A percentile compares a stretch with the other conserved stretches of the same genome.
Conservation (phyloP, 2,888 invertebrate species). For the Drosophila mettleri region DNA sequence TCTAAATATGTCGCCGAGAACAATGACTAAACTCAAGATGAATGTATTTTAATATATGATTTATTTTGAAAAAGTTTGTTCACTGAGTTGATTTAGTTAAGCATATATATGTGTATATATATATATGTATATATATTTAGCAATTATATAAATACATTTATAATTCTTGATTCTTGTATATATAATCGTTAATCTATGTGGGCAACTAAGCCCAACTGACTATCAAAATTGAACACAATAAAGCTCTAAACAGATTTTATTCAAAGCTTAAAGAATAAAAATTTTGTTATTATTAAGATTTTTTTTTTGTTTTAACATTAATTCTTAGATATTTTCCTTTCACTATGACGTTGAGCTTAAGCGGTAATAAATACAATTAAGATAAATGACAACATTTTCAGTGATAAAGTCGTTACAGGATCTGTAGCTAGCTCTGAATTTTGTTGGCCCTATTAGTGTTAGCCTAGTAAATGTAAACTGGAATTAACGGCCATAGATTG, state of each 20-base stretch:
- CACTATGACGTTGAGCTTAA: conserved; percentile 40
- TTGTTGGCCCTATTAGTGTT: conserved; percentile 2
- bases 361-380: conserved; percentile 19
- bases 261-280: conserved; percentile 32
- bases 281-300: neutral
- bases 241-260: conserved; percentile 63
- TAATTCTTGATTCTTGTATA: conserved; percentile 26
- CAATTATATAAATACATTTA: conserved; percentile 40
- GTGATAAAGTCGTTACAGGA: conserved; percentile 3
- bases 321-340: conserved; percentile 1
- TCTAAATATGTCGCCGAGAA: neutral
- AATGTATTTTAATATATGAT: neutral
- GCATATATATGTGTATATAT: conserved; percentile 23
- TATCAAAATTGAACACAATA: conserved; percentile 72
- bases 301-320: neutral
- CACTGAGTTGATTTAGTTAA: conserved; percentile 44
- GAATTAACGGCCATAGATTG: conserved; percentile 29
- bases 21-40: neutral
- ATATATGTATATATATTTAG: conserved; percentile 8
- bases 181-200: conserved; percentile 37
- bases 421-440: neutral
- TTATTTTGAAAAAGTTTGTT: conserved; percentile 13
- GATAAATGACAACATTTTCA: conserved; percentile 15
- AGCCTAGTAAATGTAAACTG: conserved; percentile 39
- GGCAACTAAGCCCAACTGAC: conserved; percentile 30